Percentiles rank a stretch among this genome's conserved stretches.
phyloP scores from a whole-genome alignment of 2,888 invertebrate genomes.

The Ornithoptera priamus region DNA sequence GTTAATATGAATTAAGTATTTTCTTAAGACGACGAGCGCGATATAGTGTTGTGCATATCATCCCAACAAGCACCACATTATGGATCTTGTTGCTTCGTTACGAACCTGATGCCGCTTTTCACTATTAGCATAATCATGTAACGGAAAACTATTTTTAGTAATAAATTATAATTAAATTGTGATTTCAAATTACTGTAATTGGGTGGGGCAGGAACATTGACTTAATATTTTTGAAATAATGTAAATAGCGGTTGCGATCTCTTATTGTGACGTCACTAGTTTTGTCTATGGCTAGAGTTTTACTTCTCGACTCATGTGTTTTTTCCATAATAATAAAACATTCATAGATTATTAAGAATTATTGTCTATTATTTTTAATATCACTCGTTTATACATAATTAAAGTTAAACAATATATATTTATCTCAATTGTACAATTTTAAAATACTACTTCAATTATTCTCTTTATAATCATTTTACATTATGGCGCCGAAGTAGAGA shows the following conservation, averaged over 20 bases:
- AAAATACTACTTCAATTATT: constrained; percentile 3
- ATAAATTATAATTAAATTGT: constrained; percentile 30
- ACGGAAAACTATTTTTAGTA: constrained; percentile 30
- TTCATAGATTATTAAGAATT: background rate
- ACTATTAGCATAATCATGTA: constrained; percentile 29
- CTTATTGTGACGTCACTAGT: constrained; percentile 29
- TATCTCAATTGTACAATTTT: constrained; percentile 17
- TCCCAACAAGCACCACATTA: too few relatives aligned
- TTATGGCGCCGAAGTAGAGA: constrained; percentile 1
- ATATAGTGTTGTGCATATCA: too few relatives aligned
- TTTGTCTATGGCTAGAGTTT: constrained; percentile 25
- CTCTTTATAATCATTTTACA: constrained; percentile 5
- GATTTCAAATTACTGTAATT: background rate
- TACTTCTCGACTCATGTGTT: constrained; percentile 7
- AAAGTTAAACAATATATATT: background rate
- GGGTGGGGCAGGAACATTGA: constrained; percentile 9
- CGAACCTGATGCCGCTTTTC: constrained; percentile 45
- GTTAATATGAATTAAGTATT: too few relatives aligned
- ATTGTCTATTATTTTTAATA: background rate
- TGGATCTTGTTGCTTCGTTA: background rate
- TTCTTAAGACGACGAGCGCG: too few relatives aligned
- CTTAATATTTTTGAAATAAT: constrained; percentile 40
- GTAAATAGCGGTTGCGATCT: constrained; percentile 35
- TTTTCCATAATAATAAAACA: background rate
- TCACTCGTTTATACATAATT: background rate